A percentile compares a stretch with the other conserved stretches of the same genome.
phyloP scores from a whole-genome alignment of 2,888 invertebrate genomes.

The Dasysyrphus albostriatus region DNA sequence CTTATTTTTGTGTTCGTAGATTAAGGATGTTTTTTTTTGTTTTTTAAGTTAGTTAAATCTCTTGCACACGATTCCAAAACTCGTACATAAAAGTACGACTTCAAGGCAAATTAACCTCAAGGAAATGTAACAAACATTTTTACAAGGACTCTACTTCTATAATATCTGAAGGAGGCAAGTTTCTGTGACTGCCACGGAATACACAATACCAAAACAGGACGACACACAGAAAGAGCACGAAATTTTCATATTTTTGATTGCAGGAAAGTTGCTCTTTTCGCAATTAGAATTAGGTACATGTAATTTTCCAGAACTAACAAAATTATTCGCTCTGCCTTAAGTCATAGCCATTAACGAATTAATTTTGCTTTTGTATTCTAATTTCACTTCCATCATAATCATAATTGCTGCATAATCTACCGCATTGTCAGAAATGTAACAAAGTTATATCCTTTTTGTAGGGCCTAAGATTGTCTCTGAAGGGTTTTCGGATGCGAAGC shows the following conservation, averaged over 20 bases:
- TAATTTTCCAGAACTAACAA: not conserved
- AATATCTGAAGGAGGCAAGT: not conserved
- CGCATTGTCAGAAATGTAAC: not conserved
- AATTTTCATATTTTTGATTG: slow-evolving; percentile 2
- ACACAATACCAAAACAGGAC: not conserved
- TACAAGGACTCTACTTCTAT: slow-evolving; percentile 20
- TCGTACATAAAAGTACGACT: slow-evolving; percentile 9
- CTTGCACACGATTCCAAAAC: slow-evolving; percentile 18
- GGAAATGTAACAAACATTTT: not conserved
- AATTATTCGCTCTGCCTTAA: not conserved
- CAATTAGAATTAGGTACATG: not conserved
- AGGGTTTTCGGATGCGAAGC: not conserved
- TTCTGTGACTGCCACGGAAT: not conserved
- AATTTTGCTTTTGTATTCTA: slow-evolving; percentile 15
- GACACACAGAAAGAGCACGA: not conserved
- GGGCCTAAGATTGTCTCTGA: not conserved
- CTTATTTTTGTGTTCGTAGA: not conserved
- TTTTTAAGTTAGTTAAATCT: slow-evolving; percentile 4
- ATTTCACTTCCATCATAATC: slow-evolving; percentile 4
- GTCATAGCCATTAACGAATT: not conserved
- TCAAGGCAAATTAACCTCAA: slow-evolving; percentile 31
- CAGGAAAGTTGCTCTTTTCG: slow-evolving; percentile 9
- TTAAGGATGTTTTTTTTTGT: slow-evolving; percentile 2
- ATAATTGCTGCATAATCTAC: slow-evolving; percentile 20
- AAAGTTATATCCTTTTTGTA: not conserved